phyloP scores from a whole-genome alignment of 1,140 invertebrate species.

The Nasonia longicornis region DNA sequence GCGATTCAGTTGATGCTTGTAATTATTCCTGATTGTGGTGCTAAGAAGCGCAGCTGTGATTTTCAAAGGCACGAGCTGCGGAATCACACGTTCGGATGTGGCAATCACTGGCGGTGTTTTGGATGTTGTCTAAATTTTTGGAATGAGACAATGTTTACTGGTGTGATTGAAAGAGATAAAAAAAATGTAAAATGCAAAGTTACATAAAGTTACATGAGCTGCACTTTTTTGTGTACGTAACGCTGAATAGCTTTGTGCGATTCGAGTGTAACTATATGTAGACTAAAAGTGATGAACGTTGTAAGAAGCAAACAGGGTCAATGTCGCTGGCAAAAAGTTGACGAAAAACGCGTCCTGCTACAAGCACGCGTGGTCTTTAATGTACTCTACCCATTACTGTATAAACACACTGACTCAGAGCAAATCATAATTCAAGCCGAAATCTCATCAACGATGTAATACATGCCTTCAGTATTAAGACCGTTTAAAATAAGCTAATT shows the following conservation, averaged over 20 bases:
- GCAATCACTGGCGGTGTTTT: too few species aligned
- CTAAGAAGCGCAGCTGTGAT: too few species aligned
- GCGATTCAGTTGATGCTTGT: too few species aligned
- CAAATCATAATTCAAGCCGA: neutral
- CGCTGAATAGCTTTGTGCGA: neutral
- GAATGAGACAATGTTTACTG: too few species aligned
- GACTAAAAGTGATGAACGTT: slow-evolving; percentile 37
- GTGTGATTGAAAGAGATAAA: too few species aligned
- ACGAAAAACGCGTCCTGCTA: slow-evolving; percentile 31
- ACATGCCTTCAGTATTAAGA: neutral
- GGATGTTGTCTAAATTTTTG: too few species aligned
- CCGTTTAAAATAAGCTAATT: slow-evolving; percentile 8
- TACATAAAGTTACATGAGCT: too few species aligned
- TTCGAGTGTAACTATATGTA: neutral
- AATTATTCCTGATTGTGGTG: too few species aligned
- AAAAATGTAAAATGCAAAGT: too few species aligned
- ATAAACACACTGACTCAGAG: neutral
- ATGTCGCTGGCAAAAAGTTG: slow-evolving; percentile 49
- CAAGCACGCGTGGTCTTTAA: too few species aligned
- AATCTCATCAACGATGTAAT: neutral
- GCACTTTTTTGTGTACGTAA: neutral
- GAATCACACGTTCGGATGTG: too few species aligned
- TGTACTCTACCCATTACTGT: neutral
- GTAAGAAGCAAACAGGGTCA: slow-evolving; percentile 23
- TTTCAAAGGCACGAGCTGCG: too few species aligned